Conservation (phyloP, 2,888 invertebrate genomes). For the Mythimna vitellina region DNA sequence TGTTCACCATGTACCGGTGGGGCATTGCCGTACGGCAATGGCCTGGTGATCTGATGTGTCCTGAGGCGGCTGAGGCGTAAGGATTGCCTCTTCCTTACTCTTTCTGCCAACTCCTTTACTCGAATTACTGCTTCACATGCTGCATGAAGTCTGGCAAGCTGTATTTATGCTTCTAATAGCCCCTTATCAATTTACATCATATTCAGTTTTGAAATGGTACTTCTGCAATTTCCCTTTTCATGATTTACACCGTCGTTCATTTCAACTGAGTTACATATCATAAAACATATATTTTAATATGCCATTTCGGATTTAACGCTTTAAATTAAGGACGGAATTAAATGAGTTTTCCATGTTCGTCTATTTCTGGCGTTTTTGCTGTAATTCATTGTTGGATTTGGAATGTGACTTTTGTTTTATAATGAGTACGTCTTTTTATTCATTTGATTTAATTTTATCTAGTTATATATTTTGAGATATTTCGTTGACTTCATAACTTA, state of each 20-base stretch:
- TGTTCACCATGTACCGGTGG: too few relatives aligned
- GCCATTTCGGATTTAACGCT: constrained; percentile 43
- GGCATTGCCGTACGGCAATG: too few relatives aligned
- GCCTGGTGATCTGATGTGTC: too few relatives aligned
- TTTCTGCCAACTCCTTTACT: too few relatives aligned
- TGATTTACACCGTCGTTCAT: constrained; percentile 37
- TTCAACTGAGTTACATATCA: constrained; percentile 51
- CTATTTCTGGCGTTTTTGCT: constrained; percentile 34
- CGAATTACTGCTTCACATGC: too few relatives aligned
- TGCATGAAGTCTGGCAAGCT: too few relatives aligned
- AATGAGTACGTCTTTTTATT: neutral
- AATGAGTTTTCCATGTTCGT: constrained; percentile 37
- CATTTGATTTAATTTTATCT: neutral
- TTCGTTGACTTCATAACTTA: too few relatives aligned
- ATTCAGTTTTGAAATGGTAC: neutral
- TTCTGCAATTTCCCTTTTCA: constrained; percentile 7
- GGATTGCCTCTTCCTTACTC: too few relatives aligned
- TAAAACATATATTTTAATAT: constrained; percentile 51
- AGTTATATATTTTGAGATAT: neutral
- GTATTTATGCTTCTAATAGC: too few relatives aligned
- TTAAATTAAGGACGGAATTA: constrained; percentile 48
- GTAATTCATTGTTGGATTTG: constrained; percentile 9
- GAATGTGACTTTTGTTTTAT: constrained; percentile 10
- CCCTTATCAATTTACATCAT: too few relatives aligned
- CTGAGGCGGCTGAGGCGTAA: too few relatives aligned